These are phyloP conservation scores for Gerris lacustris DNA, from an alignment of 2,888 invertebrate species.

Conservation along the genomic window DNA sequence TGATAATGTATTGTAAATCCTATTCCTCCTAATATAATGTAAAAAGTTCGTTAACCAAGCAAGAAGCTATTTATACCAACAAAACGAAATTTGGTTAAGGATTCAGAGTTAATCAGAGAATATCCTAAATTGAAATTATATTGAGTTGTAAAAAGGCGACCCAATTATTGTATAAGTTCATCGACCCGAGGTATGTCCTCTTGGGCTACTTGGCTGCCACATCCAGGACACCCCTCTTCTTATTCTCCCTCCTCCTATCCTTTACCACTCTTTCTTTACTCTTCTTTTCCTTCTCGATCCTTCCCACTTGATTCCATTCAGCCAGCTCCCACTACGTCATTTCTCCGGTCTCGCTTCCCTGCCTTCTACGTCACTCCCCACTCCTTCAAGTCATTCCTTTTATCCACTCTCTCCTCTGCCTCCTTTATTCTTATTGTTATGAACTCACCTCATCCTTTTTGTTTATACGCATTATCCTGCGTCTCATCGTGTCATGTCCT, in stretches of 20 bases:
- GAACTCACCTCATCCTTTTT: background rate
- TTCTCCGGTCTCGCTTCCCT: slow-evolving; percentile 10
- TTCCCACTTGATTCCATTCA: background rate
- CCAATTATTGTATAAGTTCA: background rate
- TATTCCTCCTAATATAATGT: no score
- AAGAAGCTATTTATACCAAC: no score
- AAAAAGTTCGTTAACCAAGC: no score
- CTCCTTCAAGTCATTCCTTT: background rate
- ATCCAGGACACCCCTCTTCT: slow-evolving; percentile 14
- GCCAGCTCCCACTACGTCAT: slow-evolving; percentile 13
- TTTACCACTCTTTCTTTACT: background rate
- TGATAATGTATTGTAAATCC: no score
- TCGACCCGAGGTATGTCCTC: slow-evolving; percentile 12
- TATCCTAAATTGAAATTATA: no score
- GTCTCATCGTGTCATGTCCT: background rate
- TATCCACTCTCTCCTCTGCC: background rate
- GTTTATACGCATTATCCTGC: background rate
- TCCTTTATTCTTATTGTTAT: background rate
- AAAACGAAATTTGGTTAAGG: no score
- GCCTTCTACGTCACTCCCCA: background rate
- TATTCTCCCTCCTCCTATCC: slow-evolving; percentile 13
- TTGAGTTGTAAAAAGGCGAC: no score
- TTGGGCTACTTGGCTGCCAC: slow-evolving; percentile 14
- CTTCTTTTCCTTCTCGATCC: background rate
- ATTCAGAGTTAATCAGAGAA: no score